Base-by-base conservation (phyloP, 2,888 invertebrate genomes). In the Malachius bipustulatus region DNA sequence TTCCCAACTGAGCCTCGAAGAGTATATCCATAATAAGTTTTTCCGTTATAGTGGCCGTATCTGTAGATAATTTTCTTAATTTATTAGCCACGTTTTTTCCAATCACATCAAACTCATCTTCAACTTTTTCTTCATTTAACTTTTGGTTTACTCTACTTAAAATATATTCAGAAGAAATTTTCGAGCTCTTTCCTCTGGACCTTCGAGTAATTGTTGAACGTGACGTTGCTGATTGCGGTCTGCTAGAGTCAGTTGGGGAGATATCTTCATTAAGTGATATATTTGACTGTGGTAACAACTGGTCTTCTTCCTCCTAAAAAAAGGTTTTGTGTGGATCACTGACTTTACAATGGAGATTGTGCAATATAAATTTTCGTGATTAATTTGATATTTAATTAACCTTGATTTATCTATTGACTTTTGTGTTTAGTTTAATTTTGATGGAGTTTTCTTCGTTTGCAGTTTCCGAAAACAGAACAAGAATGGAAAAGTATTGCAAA, bases 271-370 rank as follows among this genome's bases (percentile, higher is more conserved):
- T n/a, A 26, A 34, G 13, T 26, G 27, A 27, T 34, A 6, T 4
- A 34, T 34, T 8, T 34, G 34, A 34, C 28, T 34, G 34, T 34
- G 34, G 34, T 27, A 14, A 16, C 26, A 9, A 35, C 35, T 24
- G 16, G n/a, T 9, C 26, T 26, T 34, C 26, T 37, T 35, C 37
- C 4, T 16, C 10, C 15, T 36, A 13, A 14, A 9, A 10, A 15
- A 16, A 35, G 4, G 35, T 35, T 30, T 3, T 11, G n/a, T n/a
- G n/a, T n/a, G n/a, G n/a, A n/a, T n/a, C n/a, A n/a, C n/a, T n/a
- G n/a, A n/a, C n/a, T n/a, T n/a, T n/a, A n/a, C n/a, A n/a, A n/a
- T n/a, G n/a, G n/a, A n/a, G n/a, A n/a, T n/a, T n/a, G n/a, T n/a
- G n/a, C n/a, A n/a, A n/a, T n/a, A n/a, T n/a, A n/a, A n/a, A n/a